Evolutionary conservation across 2,888 invertebrate species (phyloP).

Genomic region (Hipparchia sbordonii): DNA sequence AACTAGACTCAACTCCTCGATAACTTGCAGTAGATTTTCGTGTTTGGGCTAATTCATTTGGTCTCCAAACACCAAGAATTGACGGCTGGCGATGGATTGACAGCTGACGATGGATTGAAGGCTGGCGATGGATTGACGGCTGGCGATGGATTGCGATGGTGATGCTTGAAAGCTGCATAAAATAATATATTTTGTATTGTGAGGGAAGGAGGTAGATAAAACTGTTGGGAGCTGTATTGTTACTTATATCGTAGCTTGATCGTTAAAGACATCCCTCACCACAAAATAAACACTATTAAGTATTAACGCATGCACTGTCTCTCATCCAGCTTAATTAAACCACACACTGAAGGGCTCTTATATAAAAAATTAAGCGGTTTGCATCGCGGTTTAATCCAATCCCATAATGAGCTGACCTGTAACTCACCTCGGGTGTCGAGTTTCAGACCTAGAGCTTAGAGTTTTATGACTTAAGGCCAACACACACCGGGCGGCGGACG

Average conservation of each 20-base stretch:
- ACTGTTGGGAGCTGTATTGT: no score
- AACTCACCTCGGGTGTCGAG: conserved; percentile 35
- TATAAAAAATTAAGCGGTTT: conserved; percentile 26
- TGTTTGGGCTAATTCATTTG: no score
- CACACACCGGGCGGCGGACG: not conserved
- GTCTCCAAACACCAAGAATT: not conserved
- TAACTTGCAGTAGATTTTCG: no score
- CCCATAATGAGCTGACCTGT: conserved; percentile 33
- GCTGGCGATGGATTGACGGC: no score
- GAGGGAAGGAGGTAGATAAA: no score
- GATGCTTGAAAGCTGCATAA: no score
- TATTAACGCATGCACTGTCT: not conserved
- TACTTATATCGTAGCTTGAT: not conserved
- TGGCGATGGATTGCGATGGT: no score
- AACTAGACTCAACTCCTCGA: no score
- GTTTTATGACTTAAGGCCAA: conserved; percentile 22
- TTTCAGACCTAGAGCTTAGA: conserved; percentile 33
- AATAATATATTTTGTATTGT: no score
- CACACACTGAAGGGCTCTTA: not conserved
- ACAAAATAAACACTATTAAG: not conserved
- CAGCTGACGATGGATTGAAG: no score
- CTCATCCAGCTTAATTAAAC: no score
- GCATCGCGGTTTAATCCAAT: conserved; percentile 30
- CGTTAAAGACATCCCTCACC: not conserved
- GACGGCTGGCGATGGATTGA: no score